Evolutionary conservation across 1,140 invertebrate genomes (phyloP).

Genomic region (Sitodiplosis mosellana): DNA sequence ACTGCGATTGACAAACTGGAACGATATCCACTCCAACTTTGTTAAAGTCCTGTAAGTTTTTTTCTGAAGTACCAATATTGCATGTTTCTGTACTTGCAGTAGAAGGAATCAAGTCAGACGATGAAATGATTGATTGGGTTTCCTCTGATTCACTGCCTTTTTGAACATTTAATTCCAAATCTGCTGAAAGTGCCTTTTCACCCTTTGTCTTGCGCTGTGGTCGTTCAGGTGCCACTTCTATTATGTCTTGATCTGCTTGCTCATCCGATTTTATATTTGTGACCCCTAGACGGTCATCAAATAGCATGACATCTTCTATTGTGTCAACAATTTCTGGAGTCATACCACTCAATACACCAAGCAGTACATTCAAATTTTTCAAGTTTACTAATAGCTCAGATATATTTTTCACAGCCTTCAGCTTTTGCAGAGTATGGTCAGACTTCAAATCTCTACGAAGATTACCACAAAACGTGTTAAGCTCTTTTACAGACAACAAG

Average conservation of each 20-base stretch:
- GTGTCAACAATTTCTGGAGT: neutral
- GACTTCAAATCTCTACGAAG: neutral
- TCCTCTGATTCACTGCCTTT: no score
- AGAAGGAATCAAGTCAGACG: no score
- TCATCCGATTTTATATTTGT: constrained; percentile 2
- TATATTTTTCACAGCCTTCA: neutral
- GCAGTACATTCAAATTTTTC: neutral
- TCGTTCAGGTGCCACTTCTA: constrained; percentile 5
- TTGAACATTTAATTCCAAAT: no score
- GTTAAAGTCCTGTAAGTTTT: no score
- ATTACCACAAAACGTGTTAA: neutral
- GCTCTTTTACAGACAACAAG: neutral
- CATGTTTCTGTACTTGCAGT: no score
- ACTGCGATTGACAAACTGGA: no score
- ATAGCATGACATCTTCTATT: neutral
- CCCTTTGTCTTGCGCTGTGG: constrained; percentile 4
- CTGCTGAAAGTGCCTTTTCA: no score
- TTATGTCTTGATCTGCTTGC: constrained; percentile 1
- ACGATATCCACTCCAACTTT: no score
- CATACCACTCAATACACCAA: neutral
- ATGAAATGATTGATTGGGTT: no score
- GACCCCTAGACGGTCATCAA: neutral
- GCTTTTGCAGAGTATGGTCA: neutral
- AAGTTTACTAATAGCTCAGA: neutral
- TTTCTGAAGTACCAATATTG: no score